phyloP scores from a whole-genome alignment of 2,113 vertebrate genomes.

The Loxodonta africana region DNA sequence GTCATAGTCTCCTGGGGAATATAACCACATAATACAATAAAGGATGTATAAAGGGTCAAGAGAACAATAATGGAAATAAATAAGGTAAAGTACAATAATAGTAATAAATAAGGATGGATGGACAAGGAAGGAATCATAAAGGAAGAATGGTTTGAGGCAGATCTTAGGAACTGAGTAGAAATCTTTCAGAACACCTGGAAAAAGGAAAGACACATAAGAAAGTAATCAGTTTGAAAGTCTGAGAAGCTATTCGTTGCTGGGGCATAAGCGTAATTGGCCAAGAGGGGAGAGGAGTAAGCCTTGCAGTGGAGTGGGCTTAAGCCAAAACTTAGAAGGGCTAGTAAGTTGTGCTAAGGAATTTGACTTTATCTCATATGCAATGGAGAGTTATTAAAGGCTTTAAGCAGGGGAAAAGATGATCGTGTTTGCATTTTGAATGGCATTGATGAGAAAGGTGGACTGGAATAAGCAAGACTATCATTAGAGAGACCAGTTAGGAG shows the following conservation, averaged over 20 bases:
- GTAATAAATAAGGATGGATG: background rate
- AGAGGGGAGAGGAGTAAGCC: background rate
- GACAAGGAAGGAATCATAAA: background rate
- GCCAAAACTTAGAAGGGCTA: background rate
- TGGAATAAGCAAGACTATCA: background rate
- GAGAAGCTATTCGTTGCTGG: background rate
- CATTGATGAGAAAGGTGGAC: background rate
- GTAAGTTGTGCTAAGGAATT: background rate
- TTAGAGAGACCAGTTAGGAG: background rate
- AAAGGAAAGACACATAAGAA: background rate
- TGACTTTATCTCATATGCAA: background rate
- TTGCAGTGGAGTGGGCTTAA: background rate
- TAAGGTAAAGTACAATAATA: background rate
- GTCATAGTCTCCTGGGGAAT: background rate
- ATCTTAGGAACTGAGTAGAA: background rate
- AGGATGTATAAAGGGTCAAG: background rate
- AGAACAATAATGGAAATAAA: background rate
- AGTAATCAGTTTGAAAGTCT: background rate
- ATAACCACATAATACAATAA: background rate
- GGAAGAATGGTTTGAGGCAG: background rate
- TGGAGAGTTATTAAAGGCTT: background rate
- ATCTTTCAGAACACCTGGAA: background rate
- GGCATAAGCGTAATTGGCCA: background rate
- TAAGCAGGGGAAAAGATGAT: background rate
- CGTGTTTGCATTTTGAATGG: background rate